These are phyloP conservation scores for Amphiduros pacificus DNA, from an alignment of 2,888 invertebrate species.

Conservation along the genomic window DNA sequence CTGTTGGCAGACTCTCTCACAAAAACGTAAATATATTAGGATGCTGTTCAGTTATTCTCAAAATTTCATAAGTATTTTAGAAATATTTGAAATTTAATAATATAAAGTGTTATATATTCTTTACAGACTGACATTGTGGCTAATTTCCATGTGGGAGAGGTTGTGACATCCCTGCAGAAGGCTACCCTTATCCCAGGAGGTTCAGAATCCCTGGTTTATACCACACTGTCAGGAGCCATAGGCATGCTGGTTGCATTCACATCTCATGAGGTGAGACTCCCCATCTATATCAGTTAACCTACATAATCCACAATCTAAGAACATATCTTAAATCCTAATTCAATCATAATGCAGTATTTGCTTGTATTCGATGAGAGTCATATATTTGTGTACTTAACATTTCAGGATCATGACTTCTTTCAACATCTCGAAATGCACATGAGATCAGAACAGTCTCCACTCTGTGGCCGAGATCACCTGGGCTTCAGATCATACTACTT, in stretches of 20 bases:
- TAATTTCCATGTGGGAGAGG: constrained; percentile 95
- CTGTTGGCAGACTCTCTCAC: too few species aligned
- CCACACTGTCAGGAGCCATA: constrained; percentile 78
- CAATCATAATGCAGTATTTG: too few species aligned
- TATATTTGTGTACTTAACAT: too few species aligned
- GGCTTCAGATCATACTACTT: constrained; percentile 97
- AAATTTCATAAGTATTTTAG: too few species aligned
- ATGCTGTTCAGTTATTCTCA: too few species aligned
- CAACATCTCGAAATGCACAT: constrained; percentile 99
- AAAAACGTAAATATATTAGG: too few species aligned
- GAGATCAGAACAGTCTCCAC: constrained; percentile 92
- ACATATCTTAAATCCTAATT: too few species aligned
- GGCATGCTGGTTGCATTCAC: constrained; percentile 60
- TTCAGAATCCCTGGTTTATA: constrained; percentile 93
- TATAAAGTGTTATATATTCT: too few species aligned
- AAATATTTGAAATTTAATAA: too few species aligned
- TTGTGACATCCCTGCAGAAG: constrained; percentile 91
- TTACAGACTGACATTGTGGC: constrained; percentile 74
- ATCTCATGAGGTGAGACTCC: constrained; percentile 53
- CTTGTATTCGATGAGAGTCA: too few species aligned
- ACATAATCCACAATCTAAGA: too few species aligned
- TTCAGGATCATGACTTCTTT: constrained; percentile 95
- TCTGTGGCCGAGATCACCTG: constrained; percentile 96
- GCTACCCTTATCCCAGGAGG: constrained; percentile 97
- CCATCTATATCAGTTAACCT: too few species aligned